phyloP scores from a whole-genome alignment of 2,888 invertebrate species.

The Mycogona germanica region DNA sequence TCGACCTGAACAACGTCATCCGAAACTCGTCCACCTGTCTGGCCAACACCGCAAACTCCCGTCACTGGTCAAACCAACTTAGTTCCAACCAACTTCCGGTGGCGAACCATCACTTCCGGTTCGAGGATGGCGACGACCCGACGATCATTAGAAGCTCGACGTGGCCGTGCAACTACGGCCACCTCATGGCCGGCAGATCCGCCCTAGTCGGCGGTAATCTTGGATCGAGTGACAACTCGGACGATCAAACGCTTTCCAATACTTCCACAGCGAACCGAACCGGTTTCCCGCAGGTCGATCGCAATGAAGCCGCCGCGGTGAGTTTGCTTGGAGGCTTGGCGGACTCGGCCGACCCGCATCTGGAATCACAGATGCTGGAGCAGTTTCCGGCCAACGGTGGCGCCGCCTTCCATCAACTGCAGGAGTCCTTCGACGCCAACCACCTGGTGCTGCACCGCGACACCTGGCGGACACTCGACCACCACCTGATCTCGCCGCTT shows the following conservation, averaged over 20 bases:
- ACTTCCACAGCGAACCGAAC: background rate
- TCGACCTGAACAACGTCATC: slow-evolving; percentile 36
- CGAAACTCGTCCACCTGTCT: slow-evolving; percentile 37
- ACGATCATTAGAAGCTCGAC: background rate
- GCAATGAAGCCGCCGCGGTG: background rate
- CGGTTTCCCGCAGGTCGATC: background rate
- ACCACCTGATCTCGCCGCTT: background rate
- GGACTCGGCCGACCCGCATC: no score
- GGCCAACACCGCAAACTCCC: slow-evolving; percentile 25
- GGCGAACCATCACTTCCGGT: background rate
- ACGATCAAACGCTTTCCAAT: background rate
- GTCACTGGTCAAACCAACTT: no score
- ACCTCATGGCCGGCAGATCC: slow-evolving; percentile 31
- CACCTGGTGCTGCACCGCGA: slow-evolving; percentile 11
- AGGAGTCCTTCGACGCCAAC: slow-evolving; percentile 7
- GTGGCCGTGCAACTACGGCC: slow-evolving; percentile 30
- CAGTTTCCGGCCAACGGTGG: background rate
- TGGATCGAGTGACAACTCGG: background rate
- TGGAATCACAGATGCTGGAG: no score
- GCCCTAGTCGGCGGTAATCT: slow-evolving; percentile 16
- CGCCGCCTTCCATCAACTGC: slow-evolving; percentile 3
- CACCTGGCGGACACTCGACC: background rate
- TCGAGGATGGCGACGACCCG: background rate
- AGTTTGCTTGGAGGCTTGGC: no score
- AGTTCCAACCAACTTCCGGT: background rate